Evolutionary conservation across 2,888 invertebrate species (phyloP), one percentile per base, ranked within the genome.

Genomic region (Meghimatium bilineatum): DNA sequence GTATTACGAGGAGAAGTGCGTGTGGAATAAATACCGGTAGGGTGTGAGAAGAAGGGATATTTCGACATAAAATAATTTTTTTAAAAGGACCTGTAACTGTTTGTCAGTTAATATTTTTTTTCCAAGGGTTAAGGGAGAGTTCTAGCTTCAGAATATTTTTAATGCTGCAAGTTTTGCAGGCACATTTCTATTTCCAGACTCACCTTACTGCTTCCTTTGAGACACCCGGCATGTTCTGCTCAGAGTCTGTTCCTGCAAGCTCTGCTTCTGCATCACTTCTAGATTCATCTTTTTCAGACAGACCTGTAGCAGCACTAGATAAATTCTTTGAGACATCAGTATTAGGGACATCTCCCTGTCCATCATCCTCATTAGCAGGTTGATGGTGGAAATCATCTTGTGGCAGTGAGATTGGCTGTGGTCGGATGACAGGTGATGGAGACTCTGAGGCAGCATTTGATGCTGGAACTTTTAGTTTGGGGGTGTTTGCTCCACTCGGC

Each of bases 151-250:
- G n/a, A 60, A 6, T 60, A 23, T 14, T 17, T 60, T 23, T 60
- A 26, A 2, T 52, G n/a, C n/a, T n/a, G n/a, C n/a, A n/a, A n/a
- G n/a, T n/a, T n/a, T n/a, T n/a, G n/a, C n/a, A n/a, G n/a, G n/a
- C n/a, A n/a, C n/a, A n/a, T n/a, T n/a, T n/a, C n/a, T n/a, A n/a
- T n/a, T n/a, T n/a, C n/a, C n/a, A n/a, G n/a, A n/a, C 56, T 77
- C 26, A 78, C 78, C 78, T 66, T 26, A 63, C 26, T 78, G 29
- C 6, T 78, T 78, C 78, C 29, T 78, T 66, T n/a, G 66, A 17
- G 34, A 8, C 8, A 2, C 23, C 10, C 44, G 29, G 10, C 23
- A 34, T 17, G n/a, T 60, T 76, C 34, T 17, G 49, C 26, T 76
- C 76, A 26, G 60, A 49, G 34, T 78, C 66, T n/a, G 38, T 67